phyloP scores from a whole-genome alignment of 2,797 vertebrate genomes.

The Potorous gilbertii region DNA sequence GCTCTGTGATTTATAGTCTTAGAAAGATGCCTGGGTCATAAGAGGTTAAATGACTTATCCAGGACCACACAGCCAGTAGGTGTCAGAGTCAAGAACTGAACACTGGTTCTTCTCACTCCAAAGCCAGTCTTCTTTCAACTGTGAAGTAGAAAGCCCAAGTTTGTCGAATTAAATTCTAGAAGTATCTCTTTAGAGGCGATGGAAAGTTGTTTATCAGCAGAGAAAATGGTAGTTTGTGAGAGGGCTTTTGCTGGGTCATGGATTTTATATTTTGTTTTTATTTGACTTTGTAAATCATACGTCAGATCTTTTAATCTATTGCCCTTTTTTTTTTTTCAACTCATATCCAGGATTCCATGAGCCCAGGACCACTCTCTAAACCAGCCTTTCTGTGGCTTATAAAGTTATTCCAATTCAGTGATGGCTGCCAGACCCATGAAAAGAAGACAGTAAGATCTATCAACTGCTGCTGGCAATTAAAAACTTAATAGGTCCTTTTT shows the following conservation, averaged over 20 bases:
- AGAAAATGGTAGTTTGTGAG: neutral
- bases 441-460: neutral
- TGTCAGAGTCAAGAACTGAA: conserved; percentile 1
- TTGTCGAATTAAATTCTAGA: neutral
- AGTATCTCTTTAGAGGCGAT: neutral
- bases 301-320: neutral
- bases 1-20: neutral
- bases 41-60: neutral
- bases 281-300: neutral
- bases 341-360: neutral
- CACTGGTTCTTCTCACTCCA: neutral
- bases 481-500: neutral
- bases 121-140: neutral
- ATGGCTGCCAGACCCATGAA: neutral
- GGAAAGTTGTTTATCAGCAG: neutral
- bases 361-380: neutral
- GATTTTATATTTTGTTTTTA: neutral
- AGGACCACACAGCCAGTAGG: neutral
- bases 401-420: neutral
- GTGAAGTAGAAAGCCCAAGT: neutral
- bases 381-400: neutral
- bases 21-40: neutral
- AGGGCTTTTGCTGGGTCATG: neutral
- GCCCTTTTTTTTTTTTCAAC: neutral
- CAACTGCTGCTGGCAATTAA: neutral